Conservation (phyloP, 2,113 vertebrate species). For the Rhea pennata region DNA sequence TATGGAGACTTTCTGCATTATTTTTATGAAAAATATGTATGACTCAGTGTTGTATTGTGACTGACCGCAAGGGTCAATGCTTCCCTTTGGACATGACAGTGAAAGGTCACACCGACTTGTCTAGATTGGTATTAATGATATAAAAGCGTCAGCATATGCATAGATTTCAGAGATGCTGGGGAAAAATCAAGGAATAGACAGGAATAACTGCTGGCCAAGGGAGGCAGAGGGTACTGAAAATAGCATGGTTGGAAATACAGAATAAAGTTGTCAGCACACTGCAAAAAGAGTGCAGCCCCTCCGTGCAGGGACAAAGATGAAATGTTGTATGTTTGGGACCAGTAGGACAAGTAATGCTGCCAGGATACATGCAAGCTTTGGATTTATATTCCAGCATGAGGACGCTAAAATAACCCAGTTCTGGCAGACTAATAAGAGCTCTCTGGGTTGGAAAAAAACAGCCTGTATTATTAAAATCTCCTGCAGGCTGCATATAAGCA, state of each 20-base stretch:
- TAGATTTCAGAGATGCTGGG: neutral
- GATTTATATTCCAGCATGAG: neutral
- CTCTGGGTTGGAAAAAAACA: neutral
- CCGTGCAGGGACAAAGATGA: neutral
- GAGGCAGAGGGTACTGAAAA: neutral
- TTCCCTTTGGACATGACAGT: slow-evolving; percentile 41
- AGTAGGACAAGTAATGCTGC: neutral
- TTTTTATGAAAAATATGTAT: slow-evolving; percentile 60
- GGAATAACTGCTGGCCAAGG: neutral
- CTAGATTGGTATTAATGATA: slow-evolving; percentile 47
- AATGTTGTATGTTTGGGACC: neutral
- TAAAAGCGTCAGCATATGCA: slow-evolving; percentile 23
- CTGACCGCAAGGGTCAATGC: slow-evolving; percentile 19
- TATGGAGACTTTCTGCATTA: slow-evolving; percentile 56
- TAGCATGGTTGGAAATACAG: neutral
- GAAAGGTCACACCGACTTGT: slow-evolving; percentile 52
- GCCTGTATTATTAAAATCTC: neutral
- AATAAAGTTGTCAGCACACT: neutral
- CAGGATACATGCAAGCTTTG: neutral
- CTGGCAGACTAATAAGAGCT: neutral
- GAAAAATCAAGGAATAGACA: neutral
- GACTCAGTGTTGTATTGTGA: slow-evolving; percentile 53
- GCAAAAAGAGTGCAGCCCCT: neutral
- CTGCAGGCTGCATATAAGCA: neutral
- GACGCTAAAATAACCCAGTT: neutral